phyloP scores from a whole-genome alignment of 2,888 invertebrate genomes.

The Timema cristinae region DNA sequence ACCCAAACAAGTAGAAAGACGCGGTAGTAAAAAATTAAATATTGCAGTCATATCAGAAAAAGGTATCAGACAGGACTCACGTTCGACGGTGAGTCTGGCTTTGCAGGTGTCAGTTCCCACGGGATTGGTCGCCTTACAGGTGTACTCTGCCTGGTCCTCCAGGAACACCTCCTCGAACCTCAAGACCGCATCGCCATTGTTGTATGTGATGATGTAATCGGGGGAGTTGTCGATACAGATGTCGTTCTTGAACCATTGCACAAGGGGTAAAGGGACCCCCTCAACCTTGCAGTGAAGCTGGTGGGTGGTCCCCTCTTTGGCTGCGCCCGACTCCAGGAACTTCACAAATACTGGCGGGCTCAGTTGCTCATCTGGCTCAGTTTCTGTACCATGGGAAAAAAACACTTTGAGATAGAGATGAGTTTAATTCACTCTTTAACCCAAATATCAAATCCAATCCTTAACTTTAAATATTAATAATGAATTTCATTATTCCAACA shows the following conservation, averaged over 20 bases:
- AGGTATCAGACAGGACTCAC: constrained; percentile 48
- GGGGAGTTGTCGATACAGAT: constrained; percentile 67
- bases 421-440: too few relatives aligned
- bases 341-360: constrained; percentile 63
- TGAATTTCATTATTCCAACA: too few relatives aligned
- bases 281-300: constrained; percentile 65
- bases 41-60: too few relatives aligned
- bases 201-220: constrained; percentile 72
- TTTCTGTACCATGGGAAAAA: constrained; percentile 46
- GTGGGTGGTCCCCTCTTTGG: constrained; percentile 61
- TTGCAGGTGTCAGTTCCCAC: constrained; percentile 62
- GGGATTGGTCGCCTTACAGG: constrained; percentile 65
- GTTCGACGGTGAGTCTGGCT: constrained; percentile 61
- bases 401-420: too few relatives aligned
- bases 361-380: constrained; percentile 57
- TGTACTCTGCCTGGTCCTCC: constrained; percentile 67
- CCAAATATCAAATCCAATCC: too few relatives aligned
- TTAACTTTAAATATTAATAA: too few relatives aligned
- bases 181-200: constrained; percentile 74
- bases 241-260: constrained; percentile 73
- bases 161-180: constrained; percentile 63
- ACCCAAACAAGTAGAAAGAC: too few relatives aligned
- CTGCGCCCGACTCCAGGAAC: constrained; percentile 57
- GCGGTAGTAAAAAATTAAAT: too few relatives aligned
- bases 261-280: constrained; percentile 72